Evolutionary conservation across 2,888 invertebrate genomes (phyloP).

Genomic region (Itoplectis maculator): DNA sequence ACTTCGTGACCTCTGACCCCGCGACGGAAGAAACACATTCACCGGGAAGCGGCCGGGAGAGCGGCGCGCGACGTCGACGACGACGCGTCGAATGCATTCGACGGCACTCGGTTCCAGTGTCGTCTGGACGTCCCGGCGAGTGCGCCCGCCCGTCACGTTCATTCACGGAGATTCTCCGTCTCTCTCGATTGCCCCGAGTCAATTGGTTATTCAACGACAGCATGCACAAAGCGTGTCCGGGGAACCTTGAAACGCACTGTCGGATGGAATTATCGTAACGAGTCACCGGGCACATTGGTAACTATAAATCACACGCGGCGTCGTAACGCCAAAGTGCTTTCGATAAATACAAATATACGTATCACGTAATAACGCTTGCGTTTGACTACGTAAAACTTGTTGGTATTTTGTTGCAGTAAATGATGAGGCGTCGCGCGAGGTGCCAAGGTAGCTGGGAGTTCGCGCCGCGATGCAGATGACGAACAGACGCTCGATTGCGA

Average conservation of each 20-base stretch:
- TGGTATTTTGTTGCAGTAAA: slow-evolving; percentile 23
- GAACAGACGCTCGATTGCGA: slow-evolving; percentile 22
- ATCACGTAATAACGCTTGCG: too few species aligned
- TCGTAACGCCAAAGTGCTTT: neutral
- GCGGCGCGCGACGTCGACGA: neutral
- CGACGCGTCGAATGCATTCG: slow-evolving; percentile 2
- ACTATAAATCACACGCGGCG: slow-evolving; percentile 1
- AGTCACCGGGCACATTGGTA: slow-evolving; percentile 24
- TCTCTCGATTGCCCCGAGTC: too few species aligned
- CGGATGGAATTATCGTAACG: slow-evolving; percentile 27
- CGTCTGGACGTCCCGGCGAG: neutral
- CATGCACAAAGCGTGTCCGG: slow-evolving; percentile 15
- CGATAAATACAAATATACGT: slow-evolving; percentile 2
- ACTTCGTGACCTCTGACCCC: neutral
- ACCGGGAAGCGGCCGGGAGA: neutral
- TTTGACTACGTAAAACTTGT: neutral
- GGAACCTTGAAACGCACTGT: slow-evolving; percentile 7
- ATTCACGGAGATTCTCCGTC: slow-evolving; percentile 28
- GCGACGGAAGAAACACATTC: neutral
- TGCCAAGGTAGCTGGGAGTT: slow-evolving; percentile 33
- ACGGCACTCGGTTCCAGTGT: neutral
- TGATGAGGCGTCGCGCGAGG: slow-evolving; percentile 38
- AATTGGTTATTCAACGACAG: slow-evolving; percentile 35
- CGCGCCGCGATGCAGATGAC: slow-evolving; percentile 49
- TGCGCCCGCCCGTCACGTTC: neutral